Conservation (phyloP, 2,797 vertebrate genomes). For the Tragopan temminckii region DNA sequence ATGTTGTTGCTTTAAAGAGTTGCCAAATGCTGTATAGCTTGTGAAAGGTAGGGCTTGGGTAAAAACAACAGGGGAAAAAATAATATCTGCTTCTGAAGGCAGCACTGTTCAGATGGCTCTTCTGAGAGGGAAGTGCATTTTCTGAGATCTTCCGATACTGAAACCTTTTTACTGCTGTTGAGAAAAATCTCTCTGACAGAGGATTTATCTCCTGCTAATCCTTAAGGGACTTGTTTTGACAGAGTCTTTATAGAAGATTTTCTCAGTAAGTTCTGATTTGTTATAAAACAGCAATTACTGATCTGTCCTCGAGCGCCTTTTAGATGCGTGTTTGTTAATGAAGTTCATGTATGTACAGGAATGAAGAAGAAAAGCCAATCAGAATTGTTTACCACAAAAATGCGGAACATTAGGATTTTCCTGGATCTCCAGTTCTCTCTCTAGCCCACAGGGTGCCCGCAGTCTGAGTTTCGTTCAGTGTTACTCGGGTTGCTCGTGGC, state of each 20-base stretch:
- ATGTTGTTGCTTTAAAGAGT: background rate
- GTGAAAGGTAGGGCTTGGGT: background rate
- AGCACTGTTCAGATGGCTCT: background rate
- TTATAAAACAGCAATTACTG: constrained; percentile 79
- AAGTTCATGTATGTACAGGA: constrained; percentile 63
- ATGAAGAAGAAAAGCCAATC: constrained; percentile 21
- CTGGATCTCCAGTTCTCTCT: constrained; percentile 18
- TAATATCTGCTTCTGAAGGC: constrained; percentile 37
- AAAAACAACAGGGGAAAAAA: constrained; percentile 37
- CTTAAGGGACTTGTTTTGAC: constrained; percentile 83
- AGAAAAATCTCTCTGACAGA: constrained; percentile 77
- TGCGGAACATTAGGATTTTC: constrained; percentile 48
- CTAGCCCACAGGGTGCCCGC: constrained; percentile 6
- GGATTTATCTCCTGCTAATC: constrained; percentile 81
- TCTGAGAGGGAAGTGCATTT: constrained; percentile 53
- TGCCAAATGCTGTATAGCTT: constrained; percentile 25
- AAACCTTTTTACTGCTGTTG: constrained; percentile 75
- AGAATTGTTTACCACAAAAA: constrained; percentile 57
- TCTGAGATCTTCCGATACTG: constrained; percentile 77
- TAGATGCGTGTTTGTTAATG: constrained; percentile 64
- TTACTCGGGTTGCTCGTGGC: constrained; percentile 59
- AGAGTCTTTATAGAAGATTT: constrained; percentile 78
- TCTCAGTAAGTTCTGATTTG: constrained; percentile 72
- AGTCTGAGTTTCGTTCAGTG: constrained; percentile 72
- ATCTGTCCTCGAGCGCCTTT: constrained; percentile 71